Base-by-base conservation (phyloP, 2,113 vertebrate species). In the Solea solea region DNA sequence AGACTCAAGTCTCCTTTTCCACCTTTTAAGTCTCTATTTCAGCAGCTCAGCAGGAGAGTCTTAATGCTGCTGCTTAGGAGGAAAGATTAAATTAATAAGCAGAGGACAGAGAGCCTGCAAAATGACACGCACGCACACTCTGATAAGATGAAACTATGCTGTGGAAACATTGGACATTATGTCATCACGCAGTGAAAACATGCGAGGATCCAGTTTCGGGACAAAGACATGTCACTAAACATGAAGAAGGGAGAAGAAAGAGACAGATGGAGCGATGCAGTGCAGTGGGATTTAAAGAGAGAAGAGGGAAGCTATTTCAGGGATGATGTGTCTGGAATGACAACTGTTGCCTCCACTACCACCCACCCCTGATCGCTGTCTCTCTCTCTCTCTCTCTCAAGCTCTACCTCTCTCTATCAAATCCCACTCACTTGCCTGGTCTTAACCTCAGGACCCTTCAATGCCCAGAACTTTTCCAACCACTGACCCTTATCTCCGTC, bases 401-500 rank as follows among this genome's bases (percentile, higher is more conserved):
- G 3, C 34, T 34, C 79, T 86, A 58, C 66, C 79, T 68, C 78
- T 63, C 76, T 83, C 67, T 72, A 84, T 72, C 74, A 63, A 60
- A 76, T 73, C 85, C 59, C 49, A 0, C 64, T 74, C 80, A 78
- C 75, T 80, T 64, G 75, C 72, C 73, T 75, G 67, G 56, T 78
- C 78, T 83, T 84, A 88, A 93, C 84, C 75, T 54, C 60, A 69
- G 81, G 71, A 72, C 87, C 89, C 80, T 88, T 78, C 81, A 83
- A 76, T 64, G 57, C 64, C 40, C 77, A 86, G 83, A 93, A 91
- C 85, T 87, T 93, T 92, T 94, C 93, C 90, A 63, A 92, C 84
- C 90, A 81, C 90, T 82, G 80, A 69, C 74, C 77, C 80, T 66
- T 84, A 59, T 74, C 86, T 89, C 82, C 78, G 69, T 85, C 51